A percentile compares a stretch with the other conserved stretches of the same genome.
Evolutionary conservation across 1,140 invertebrate genomes (phyloP).

Genomic region (Drosophila kikkawai): DNA sequence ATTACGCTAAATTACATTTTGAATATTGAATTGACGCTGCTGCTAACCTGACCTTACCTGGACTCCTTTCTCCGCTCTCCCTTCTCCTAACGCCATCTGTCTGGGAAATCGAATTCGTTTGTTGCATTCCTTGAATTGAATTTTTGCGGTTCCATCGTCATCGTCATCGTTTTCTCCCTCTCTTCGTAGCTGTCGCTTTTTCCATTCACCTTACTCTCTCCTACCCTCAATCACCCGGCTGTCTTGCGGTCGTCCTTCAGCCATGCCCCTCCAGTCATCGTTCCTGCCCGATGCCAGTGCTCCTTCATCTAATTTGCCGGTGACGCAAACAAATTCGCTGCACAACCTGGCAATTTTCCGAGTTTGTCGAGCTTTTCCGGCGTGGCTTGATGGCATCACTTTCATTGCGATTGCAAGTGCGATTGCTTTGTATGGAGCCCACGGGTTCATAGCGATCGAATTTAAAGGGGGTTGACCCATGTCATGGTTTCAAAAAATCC

Average conservation of each 20-base stretch:
- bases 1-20: slow-evolving; percentile 84
- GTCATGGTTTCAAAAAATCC: no score
- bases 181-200: not conserved
- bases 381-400: slow-evolving; percentile 29
- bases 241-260: not conserved
- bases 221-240: not conserved
- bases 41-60: slow-evolving; percentile 32
- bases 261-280: not conserved
- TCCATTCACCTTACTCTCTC: no score
- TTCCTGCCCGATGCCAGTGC: not conserved
- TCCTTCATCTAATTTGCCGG: slow-evolving; percentile 41
- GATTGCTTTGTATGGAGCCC: not conserved
- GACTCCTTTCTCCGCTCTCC: not conserved
- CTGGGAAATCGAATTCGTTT: slow-evolving; percentile 54
- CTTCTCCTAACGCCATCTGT: slow-evolving; percentile 11
- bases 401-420: slow-evolving; percentile 21
- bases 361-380: slow-evolving; percentile 33
- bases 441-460: not conserved
- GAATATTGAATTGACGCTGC: slow-evolving; percentile 77
- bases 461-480: no score
- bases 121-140: slow-evolving; percentile 70
- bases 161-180: slow-evolving; percentile 13
- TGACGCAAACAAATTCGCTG: slow-evolving; percentile 50
- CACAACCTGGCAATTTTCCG: slow-evolving; percentile 46
- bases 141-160: slow-evolving; percentile 59